Evolutionary conservation across 2,797 vertebrate species (phyloP).

Genomic region (Poecilia gillii): DNA sequence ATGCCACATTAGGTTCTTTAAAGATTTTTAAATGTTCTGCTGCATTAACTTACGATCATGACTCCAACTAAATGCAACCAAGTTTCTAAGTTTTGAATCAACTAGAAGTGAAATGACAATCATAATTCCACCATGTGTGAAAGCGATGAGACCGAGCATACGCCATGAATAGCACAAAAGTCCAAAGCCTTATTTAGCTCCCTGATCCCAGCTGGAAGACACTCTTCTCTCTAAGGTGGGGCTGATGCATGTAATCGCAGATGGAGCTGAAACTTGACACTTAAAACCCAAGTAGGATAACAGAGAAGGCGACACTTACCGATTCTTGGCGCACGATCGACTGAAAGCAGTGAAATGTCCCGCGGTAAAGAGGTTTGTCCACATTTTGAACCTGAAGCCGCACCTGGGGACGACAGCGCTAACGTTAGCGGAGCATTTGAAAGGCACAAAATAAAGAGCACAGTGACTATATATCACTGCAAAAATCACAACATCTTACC

Average conservation of each 20-base stretch:
- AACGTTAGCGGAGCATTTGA: slow-evolving; percentile 5
- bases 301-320: slow-evolving; percentile 78
- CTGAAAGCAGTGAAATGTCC: slow-evolving; percentile 95
- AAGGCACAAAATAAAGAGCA: slow-evolving; percentile 15
- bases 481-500: no score
- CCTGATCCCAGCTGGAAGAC: slow-evolving; percentile 40
- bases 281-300: neutral
- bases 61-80: no score
- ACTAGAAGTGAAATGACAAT: neutral
- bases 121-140: slow-evolving; percentile 8
- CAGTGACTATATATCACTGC: slow-evolving; percentile 19
- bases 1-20: no score
- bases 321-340: slow-evolving; percentile 94
- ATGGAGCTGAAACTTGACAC: slow-evolving; percentile 46
- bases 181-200: slow-evolving; percentile 74
- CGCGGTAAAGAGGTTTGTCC: slow-evolving; percentile 92
- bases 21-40: no score
- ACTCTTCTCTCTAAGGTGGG: slow-evolving; percentile 35
- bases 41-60: no score
- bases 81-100: no score
- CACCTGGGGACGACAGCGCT: slow-evolving; percentile 82
- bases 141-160: slow-evolving; percentile 16
- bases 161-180: slow-evolving; percentile 36
- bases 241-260: slow-evolving; percentile 19
- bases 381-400: slow-evolving; percentile 95